A percentile compares a stretch with the other conserved stretches of the same genome.
Evolutionary conservation across 2,113 vertebrate species (phyloP).

Genomic region (Mesocricetus auratus): DNA sequence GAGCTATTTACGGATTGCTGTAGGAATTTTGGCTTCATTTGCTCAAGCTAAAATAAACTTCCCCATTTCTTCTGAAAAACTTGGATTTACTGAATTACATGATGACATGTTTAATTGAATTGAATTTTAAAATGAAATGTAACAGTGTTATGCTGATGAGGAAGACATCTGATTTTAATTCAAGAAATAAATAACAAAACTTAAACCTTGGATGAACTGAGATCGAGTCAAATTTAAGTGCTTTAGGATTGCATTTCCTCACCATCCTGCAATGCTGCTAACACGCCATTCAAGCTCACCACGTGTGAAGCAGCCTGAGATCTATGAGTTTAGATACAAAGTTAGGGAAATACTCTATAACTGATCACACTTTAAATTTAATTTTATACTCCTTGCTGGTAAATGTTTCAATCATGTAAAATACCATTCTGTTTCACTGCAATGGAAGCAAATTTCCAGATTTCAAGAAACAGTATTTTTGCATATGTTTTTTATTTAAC

Average conservation of each 20-base stretch:
- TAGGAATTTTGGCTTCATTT: neutral
- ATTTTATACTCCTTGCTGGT: neutral
- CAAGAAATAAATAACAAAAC: constrained; percentile 15
- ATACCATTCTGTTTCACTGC: neutral
- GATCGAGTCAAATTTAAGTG: constrained; percentile 10
- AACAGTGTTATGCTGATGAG: constrained; percentile 42
- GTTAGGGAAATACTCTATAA: constrained; percentile 22
- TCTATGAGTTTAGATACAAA: neutral
- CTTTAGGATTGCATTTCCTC: constrained; percentile 23
- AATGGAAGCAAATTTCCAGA: neutral
- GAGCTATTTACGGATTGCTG: neutral
- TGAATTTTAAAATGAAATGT: constrained; percentile 40
- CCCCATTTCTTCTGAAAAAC: constrained; percentile 38
- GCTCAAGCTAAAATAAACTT: constrained; percentile 45
- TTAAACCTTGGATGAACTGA: constrained; percentile 47
- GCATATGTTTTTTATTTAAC: constrained; percentile 26
- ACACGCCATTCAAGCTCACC: neutral
- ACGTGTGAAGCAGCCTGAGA: neutral
- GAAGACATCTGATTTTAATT: constrained; percentile 53
- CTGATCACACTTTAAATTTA: neutral
- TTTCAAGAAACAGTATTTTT: constrained; percentile 56
- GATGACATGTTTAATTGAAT: constrained; percentile 36
- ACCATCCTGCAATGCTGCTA: neutral
- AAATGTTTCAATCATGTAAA: constrained; percentile 1
- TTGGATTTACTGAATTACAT: constrained; percentile 42